Base-by-base conservation (phyloP, 2,797 vertebrate species). In the Sardinella longiceps region DNA sequence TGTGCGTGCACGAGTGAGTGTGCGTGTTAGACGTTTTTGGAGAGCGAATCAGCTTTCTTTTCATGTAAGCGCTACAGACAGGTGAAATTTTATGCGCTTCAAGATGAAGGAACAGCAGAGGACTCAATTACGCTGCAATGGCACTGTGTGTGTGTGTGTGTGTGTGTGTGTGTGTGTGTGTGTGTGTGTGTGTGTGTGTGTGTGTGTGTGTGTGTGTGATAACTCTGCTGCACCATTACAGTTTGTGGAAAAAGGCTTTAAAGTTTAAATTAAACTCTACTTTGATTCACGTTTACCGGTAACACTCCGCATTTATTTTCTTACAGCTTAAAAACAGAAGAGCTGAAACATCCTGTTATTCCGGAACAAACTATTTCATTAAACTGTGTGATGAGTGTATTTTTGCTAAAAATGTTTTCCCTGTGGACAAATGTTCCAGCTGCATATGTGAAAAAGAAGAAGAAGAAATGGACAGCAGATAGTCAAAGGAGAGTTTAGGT, bases 1-100 rank as follows among this genome's bases (percentile, higher is more conserved):
- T 56, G 18, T 1, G 18, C 4, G 18, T 56, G 51, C 20, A 18
- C 20, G 51, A 20, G 51, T 53, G 51, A 15, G 50, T 51, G 15
- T 4, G 18, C 91, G 92, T 94, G 92, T 92, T 14, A 91, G 93
- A 93, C 91, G 89, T 91, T 93, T 93, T 94, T 92, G 93, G 91
- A 94, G 93, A 91, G 92, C 90, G 87, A 92, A 92, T 94, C 92
- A 89, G 90, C 91, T 93, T 93, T 93, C 91, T 93, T 90, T 90
- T 90, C 88, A 92, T 91, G 87, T 90, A 93, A 94, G 90, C 91
- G 91, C 91, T 89, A 91, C 85, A 92, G 92, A 94, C 93, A 94
- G 91, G 92, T 89, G 91, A 90, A 45, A 30, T 60, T 84, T 80
- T 30, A 80, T 80, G 50, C 9, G 94, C 92, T 92, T 93, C 92